These are phyloP conservation scores for Dichetophora obliterata DNA, from an alignment of 2,888 invertebrate species.

Conservation along the genomic window DNA sequence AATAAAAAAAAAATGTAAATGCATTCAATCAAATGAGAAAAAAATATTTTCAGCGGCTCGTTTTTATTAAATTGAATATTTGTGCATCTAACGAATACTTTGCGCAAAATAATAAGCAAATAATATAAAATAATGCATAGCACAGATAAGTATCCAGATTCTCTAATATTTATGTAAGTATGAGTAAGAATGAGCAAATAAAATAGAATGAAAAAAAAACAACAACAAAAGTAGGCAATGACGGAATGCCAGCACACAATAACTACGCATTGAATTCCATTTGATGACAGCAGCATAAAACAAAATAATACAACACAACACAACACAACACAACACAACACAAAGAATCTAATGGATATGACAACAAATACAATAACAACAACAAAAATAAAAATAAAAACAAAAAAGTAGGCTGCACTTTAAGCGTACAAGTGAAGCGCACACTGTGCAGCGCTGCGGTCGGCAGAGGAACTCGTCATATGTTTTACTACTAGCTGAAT, in stretches of 20 bases:
- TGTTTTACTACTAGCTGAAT: no score
- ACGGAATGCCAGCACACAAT: constrained; percentile 10
- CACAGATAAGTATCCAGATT: constrained; percentile 10
- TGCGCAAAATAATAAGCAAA: constrained; percentile 22
- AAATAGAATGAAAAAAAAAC: neutral
- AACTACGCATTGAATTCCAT: constrained; percentile 29
- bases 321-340: neutral
- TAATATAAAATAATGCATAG: constrained; percentile 1
- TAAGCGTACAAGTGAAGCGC: neutral
- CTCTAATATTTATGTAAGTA: neutral
- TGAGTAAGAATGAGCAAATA: neutral
- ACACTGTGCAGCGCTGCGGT: neutral
- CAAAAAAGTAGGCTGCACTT: neutral
- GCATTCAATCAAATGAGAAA: constrained; percentile 16
- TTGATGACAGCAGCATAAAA: neutral
- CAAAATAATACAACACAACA: neutral
- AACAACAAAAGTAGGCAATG: neutral
- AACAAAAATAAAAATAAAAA: neutral
- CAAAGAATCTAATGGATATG: neutral
- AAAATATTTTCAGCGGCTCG: neutral
- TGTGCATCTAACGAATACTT: constrained; percentile 2
- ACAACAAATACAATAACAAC: no score
- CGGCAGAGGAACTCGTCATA: neutral
- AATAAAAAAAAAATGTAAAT: neutral
- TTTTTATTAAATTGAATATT: constrained; percentile 6